Base-by-base conservation (phyloP, 37 sponge, comb jelly and placozoan genomes). In the Crambe crambe region DNA sequence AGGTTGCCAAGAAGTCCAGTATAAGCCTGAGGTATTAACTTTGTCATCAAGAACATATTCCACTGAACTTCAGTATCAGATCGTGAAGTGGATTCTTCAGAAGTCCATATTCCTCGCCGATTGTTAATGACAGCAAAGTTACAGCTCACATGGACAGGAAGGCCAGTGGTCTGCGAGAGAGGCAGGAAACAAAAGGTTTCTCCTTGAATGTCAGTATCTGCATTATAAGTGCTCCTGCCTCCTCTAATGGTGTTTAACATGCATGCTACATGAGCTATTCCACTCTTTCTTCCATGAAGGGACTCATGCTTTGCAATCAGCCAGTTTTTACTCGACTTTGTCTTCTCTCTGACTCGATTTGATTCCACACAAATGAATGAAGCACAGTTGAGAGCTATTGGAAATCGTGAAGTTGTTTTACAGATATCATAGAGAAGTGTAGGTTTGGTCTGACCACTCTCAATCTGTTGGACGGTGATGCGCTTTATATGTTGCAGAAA, bases 101-200 rank as follows among this genome's bases (percentile, higher is more conserved):
- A 36, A 20, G 79, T 83, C 91, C 91, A 90, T 15, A 90, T 76
- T 35, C 87, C 91, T 76, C 91, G 67, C 10, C 91, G 61, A 66
- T 91, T 86, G 34, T 57, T 80, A 3, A 70, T 59, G 32, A 91
- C 91, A 26, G 91, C 82, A 91, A 91, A 86, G 68, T 80, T 83
- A 37, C 77, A 58, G 63, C 78, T 86, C 17, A 91, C 75, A 72
- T 91, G 91, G 2, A 91, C 87, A 8, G 91, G 91, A 1, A 91
- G 77, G 23, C 91, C 91, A 32, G 91, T 83, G 47, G 69, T 56
- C 22, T 61, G 51, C 9, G 74, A 68, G 5, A 86, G 35, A 32
- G 85, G 87, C 12, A 82, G 68, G 43, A 64, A 86, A 60, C 86
- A 90, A 56, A 85, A 86, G 22, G 43, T 26, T 34, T 75, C 82